These are phyloP conservation scores for Pyxicephalus adspersus DNA, from an alignment of 2,113 vertebrate species.

Conservation along the genomic window DNA sequence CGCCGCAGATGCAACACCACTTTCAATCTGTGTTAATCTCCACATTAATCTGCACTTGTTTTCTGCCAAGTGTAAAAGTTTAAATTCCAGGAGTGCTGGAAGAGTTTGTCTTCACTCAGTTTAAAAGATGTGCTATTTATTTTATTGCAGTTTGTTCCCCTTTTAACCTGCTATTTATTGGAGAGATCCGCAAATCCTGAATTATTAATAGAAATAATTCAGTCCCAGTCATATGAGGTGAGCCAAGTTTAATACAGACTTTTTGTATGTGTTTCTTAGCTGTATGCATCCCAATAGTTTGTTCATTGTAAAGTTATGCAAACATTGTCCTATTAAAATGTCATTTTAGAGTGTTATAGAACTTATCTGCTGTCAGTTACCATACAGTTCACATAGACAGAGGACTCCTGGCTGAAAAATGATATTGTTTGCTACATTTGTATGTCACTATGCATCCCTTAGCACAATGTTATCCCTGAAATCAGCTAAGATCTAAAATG, in stretches of 20 bases:
- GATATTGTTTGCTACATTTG: no score
- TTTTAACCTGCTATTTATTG: conserved; percentile 23
- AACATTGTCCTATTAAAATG: no score
- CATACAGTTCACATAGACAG: no score
- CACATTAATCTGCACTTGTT: conserved; percentile 44
- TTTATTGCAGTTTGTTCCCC: conserved; percentile 30
- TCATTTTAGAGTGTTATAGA: no score
- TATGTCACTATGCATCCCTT: no score
- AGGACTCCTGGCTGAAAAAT: no score
- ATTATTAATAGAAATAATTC: background rate
- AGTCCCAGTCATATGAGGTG: background rate
- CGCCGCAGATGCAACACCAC: conserved; percentile 32
- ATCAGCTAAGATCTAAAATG: no score
- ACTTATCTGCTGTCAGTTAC: no score
- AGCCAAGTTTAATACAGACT: background rate
- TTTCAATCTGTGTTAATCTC: conserved; percentile 51
- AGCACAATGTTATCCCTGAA: no score
- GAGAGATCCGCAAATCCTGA: background rate
- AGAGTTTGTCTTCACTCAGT: conserved; percentile 27
- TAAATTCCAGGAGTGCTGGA: conserved; percentile 15
- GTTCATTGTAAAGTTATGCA: no score
- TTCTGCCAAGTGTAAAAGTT: conserved; percentile 48
- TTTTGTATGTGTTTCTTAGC: no score
- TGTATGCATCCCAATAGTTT: no score
- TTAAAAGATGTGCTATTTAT: conserved; percentile 26